Conservation (phyloP, 1,140 invertebrate species). For the Phocides pigmalion region DNA sequence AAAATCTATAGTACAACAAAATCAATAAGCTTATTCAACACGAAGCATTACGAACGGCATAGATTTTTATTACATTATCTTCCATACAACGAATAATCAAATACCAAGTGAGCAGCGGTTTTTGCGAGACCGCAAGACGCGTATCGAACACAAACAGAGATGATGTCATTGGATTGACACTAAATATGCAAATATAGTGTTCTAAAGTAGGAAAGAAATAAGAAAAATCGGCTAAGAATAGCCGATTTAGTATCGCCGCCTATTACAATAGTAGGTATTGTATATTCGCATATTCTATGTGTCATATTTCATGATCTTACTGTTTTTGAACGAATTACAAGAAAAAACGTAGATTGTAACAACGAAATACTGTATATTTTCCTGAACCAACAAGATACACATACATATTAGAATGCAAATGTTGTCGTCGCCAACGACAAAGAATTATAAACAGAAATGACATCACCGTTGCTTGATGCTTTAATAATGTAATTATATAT, state of each 20-base stretch:
- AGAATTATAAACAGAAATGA: constrained; percentile 29
- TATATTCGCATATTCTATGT: too few species aligned
- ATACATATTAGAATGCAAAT: constrained; percentile 4
- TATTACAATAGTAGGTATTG: too few species aligned
- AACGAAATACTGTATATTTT: background rate
- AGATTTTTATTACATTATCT: background rate
- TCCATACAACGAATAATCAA: constrained; percentile 5
- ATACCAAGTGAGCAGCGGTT: background rate
- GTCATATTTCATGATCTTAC: background rate
- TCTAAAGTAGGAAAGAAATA: background rate
- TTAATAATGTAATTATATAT: constrained; percentile 50
- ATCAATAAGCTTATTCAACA: background rate
- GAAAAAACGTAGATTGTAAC: background rate
- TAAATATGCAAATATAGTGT: background rate
- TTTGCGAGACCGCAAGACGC: constrained; percentile 11
- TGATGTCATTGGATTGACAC: constrained; percentile 1
- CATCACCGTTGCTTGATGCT: constrained; percentile 44
- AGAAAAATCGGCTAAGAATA: background rate
- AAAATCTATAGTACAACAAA: background rate
- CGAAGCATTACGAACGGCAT: background rate
- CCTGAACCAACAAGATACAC: background rate
- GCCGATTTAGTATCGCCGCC: too few species aligned
- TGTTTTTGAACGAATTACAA: background rate
- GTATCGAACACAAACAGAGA: constrained; percentile 16
- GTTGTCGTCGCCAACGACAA: background rate